Evolutionary conservation across 2,888 invertebrate species (phyloP), one percentile per base, ranked within the genome.

Genomic region (Torymus texanus): DNA sequence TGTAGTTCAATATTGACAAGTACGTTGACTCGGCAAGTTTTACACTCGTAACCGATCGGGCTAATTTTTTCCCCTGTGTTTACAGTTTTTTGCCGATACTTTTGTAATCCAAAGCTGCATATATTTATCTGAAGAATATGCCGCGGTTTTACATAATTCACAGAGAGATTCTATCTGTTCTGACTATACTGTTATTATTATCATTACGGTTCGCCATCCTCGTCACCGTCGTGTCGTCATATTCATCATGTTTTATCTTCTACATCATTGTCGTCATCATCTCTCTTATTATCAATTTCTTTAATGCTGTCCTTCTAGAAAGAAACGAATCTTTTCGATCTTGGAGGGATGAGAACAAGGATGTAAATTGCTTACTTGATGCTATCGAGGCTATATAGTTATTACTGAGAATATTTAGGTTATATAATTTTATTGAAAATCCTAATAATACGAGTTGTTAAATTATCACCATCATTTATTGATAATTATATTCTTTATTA

Each of bases 131-230:
- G 41, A 41, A 41, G 41, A 62, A 73, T 21, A 29, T 41, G 53
- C 55, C n/a, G 50, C n/a, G 16, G 12, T 12, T 8, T 21, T 14
- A 21, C 68, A 71, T 71, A 79, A 53, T 21, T 71, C 70, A 75
- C 18, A 10, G 21, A 53, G 21, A 65, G 78, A 79, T 79, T 24
- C 65, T 79, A 75, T 75, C 71, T 56, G 14, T 41, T 10, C 75
- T 61, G 51, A 16, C 66, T 56, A 66, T 66, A 61, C 55, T 71
- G 59, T 79, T 79, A 75, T 71, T 66, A 75, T 61, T 55, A 51
- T 65, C 18, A 70, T 75, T 70, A 65, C 53, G 2, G 53, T 18
- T 62, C 10, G 62, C n/a, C 16, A 53, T 67, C 62, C 58, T 71
- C 56, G 8, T 56, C 74, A 14, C 16, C 51, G 53, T 24, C 21